Conservation (phyloP, 2,888 invertebrate genomes). For the Ormyrus rosae region DNA sequence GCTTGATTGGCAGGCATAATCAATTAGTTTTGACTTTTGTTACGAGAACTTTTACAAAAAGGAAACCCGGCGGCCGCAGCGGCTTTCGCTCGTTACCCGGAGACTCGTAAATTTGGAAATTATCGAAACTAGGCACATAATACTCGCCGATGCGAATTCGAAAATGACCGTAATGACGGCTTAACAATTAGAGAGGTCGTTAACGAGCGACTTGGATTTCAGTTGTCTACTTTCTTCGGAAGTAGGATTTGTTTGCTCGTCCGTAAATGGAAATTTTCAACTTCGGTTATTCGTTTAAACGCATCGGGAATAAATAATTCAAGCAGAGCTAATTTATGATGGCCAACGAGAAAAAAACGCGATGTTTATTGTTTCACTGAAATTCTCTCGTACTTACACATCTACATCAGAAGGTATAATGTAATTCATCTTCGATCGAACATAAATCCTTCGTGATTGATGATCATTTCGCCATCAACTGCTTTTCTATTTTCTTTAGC, state of each 20-base stretch:
- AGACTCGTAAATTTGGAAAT: constrained; percentile 37
- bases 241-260: neutral
- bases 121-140: neutral
- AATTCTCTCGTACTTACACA: too few relatives aligned
- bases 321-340: too few relatives aligned
- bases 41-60: neutral
- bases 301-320: too few relatives aligned
- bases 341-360: too few relatives aligned
- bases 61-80: neutral
- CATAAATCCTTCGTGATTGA: too few relatives aligned
- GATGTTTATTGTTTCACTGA: too few relatives aligned
- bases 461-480: neutral
- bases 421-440: too few relatives aligned
- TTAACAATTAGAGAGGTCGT: constrained; percentile 7
- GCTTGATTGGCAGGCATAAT: constrained; percentile 12
- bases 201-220: neutral
- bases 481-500: neutral
- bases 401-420: too few relatives aligned
- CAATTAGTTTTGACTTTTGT: constrained; percentile 26
- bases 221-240: neutral
- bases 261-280: too few relatives aligned
- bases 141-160: neutral
- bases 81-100: constrained; percentile 34
- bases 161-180: constrained; percentile 16
- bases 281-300: too few relatives aligned